A percentile compares a stretch with the other conserved stretches of the same genome.
Evolutionary conservation across 2,888 invertebrate genomes (phyloP).

Genomic region (Tillus elongatus): DNA sequence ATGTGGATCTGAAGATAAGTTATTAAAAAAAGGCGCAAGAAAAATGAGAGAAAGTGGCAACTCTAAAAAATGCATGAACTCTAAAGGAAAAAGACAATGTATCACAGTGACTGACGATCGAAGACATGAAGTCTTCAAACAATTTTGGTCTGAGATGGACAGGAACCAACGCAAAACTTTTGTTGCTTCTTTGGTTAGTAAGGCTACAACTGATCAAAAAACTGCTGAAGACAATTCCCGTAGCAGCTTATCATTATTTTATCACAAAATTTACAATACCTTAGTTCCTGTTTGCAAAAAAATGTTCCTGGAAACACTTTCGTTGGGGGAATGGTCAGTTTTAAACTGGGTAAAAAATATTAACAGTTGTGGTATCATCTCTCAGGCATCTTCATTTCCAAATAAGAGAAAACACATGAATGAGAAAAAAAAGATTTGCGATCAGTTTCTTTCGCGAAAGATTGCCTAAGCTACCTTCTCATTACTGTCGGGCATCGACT

Average conservation of each 20-base stretch:
- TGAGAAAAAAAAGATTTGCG: constrained; percentile 8
- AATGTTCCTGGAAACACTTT: constrained; percentile 13
- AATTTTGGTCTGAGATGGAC: constrained; percentile 15
- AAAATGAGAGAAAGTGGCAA: constrained; percentile 11
- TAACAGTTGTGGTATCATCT: constrained; percentile 10
- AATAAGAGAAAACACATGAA: constrained; percentile 11
- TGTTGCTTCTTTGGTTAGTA: constrained; percentile 12
- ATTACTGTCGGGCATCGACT: constrained; percentile 17
- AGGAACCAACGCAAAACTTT: constrained; percentile 13
- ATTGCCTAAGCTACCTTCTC: constrained; percentile 16
- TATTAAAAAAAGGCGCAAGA: constrained; percentile 9
- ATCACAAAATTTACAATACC: constrained; percentile 12
- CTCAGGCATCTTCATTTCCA: constrained; percentile 7
- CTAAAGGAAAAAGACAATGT: constrained; percentile 14
- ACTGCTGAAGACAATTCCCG: constrained; percentile 4
- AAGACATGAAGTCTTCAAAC: constrained; percentile 10
- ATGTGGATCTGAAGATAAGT: constrained; percentile 6
- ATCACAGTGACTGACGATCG: constrained; percentile 10
- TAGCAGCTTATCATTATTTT: not conserved
- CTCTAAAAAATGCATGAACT: constrained; percentile 13
- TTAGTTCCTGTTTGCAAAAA: constrained; percentile 14
- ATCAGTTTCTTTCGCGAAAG: constrained; percentile 13
- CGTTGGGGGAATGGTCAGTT: constrained; percentile 15
- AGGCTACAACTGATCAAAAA: constrained; percentile 6
- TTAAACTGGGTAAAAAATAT: constrained; percentile 14